These are phyloP conservation scores for Merops nubicus DNA, from an alignment of 2,113 vertebrate genomes.

Conservation along the genomic window DNA sequence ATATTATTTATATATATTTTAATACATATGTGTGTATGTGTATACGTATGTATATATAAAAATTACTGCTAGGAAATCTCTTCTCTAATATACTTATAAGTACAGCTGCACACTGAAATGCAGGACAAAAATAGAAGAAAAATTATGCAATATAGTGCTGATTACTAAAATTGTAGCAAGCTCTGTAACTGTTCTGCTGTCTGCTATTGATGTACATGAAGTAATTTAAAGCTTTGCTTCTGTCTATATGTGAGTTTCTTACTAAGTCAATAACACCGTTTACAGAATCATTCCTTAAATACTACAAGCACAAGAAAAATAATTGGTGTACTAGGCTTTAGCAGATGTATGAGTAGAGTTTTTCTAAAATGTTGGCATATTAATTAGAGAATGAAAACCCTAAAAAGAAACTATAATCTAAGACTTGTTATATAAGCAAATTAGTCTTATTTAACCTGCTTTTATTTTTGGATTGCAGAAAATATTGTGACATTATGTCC, in stretches of 20 bases:
- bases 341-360: neutral
- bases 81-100: neutral
- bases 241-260: neutral
- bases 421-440: neutral
- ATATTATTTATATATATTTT: neutral
- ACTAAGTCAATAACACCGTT: neutral
- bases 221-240: neutral
- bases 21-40: neutral
- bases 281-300: neutral
- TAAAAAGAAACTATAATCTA: neutral
- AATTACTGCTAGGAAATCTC: neutral
- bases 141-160: neutral
- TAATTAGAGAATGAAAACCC: neutral
- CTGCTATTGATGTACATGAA: neutral
- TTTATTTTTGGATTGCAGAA: neutral
- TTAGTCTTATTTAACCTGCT: neutral
- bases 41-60: fast-evolving
- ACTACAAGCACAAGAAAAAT: neutral
- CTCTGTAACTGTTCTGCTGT: neutral
- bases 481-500: neutral
- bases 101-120: neutral
- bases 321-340: neutral
- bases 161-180: neutral
- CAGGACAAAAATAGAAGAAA: neutral
- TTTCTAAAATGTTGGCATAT: neutral